phyloP scores from a whole-genome alignment of 2,888 invertebrate species.

The Pilophorus perplexus region DNA sequence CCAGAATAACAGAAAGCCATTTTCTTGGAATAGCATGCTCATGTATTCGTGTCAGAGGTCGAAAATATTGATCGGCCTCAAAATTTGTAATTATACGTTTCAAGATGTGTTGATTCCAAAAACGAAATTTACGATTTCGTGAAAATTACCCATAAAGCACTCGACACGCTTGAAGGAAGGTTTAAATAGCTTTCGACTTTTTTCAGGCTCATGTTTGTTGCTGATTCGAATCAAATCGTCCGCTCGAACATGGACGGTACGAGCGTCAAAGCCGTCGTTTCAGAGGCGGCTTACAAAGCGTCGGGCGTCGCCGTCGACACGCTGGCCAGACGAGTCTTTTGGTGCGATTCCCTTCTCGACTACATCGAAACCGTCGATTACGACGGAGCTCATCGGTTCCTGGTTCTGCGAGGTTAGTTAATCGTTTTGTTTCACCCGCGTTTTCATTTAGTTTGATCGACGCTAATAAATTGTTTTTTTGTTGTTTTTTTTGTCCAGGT shows the following conservation, averaged over 20 bases:
- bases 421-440: neutral
- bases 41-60: no score
- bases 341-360: slow-evolving; percentile 93
- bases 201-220: slow-evolving; percentile 70
- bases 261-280: slow-evolving; percentile 75
- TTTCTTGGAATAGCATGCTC: no score
- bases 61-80: no score
- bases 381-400: slow-evolving; percentile 75
- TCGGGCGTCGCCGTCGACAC: slow-evolving; percentile 88
- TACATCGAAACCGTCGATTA: slow-evolving; percentile 96
- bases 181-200: slow-evolving; percentile 22
- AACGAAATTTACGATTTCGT: no score
- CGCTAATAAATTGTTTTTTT: neutral
- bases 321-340: slow-evolving; percentile 85
- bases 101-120: no score
- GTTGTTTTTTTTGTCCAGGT: slow-evolving; percentile 52
- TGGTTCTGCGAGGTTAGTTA: slow-evolving; percentile 65
- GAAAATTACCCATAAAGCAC: no score
- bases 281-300: slow-evolving; percentile 90
- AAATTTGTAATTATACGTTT: no score
- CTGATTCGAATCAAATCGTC: slow-evolving; percentile 78
- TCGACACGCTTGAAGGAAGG: no score
- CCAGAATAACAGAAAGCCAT: no score
- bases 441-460: slow-evolving; percentile 2
- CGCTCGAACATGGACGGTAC: slow-evolving; percentile 95